phyloP scores from a whole-genome alignment of 2,888 invertebrate genomes.

The Stramonita haemastoma region DNA sequence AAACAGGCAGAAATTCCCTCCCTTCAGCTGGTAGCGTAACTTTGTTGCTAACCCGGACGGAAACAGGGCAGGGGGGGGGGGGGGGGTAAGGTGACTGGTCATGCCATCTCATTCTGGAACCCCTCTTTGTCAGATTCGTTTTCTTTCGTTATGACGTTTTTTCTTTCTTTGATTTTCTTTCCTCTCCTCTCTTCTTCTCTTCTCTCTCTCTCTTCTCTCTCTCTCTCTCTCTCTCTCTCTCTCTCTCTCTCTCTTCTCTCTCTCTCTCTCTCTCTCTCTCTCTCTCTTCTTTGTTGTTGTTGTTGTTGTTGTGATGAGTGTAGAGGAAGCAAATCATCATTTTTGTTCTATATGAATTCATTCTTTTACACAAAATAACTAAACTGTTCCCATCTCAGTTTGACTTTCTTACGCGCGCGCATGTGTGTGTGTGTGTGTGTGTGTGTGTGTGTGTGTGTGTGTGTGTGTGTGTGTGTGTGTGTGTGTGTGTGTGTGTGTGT shows the following conservation, averaged over 20 bases:
- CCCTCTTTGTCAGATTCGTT: not conserved
- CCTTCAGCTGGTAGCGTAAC: not conserved
- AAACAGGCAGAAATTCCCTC: not conserved
- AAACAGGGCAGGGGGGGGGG: not conserved
- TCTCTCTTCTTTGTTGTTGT: not conserved
- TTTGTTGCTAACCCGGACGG: not conserved
- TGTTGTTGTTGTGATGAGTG: not conserved
- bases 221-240: no score
- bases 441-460: not conserved
- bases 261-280: no score
- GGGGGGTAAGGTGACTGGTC: not conserved
- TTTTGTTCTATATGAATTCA: not conserved
- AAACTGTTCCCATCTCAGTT: not conserved
- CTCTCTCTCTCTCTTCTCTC: no score
- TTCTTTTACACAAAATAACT: not conserved
- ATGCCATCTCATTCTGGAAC: not conserved
- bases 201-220: not conserved
- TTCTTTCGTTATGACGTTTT: not conserved
- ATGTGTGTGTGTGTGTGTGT: not conserved
- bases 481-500: not conserved
- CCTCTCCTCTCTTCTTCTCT: not conserved
- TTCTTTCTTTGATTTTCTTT: not conserved
- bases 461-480: not conserved
- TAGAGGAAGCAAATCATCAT: not conserved
- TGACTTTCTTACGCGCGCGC: not conserved